Conservation (phyloP, 2,797 vertebrate genomes). For the Melanotaenia nigrans region DNA sequence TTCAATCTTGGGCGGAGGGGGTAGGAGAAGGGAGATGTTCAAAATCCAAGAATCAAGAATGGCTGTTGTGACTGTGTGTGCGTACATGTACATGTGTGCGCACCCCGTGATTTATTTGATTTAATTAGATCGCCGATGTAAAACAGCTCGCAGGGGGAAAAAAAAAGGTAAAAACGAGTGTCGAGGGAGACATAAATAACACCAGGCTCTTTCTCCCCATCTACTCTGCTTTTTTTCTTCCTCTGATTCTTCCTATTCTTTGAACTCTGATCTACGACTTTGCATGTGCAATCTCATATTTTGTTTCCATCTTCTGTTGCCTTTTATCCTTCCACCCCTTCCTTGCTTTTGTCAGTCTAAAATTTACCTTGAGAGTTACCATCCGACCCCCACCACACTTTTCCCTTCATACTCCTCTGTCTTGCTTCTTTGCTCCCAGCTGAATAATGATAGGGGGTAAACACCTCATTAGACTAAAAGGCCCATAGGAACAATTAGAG, state of each 20-base stretch:
- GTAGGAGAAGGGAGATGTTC: slow-evolving; percentile 72
- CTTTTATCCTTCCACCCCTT: slow-evolving; percentile 7
- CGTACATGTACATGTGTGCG: slow-evolving; percentile 56
- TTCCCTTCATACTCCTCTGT: background rate
- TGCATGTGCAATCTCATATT: slow-evolving; percentile 35
- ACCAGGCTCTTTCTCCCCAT: slow-evolving; percentile 36
- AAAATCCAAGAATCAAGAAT: slow-evolving; percentile 79
- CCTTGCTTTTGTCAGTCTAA: slow-evolving; percentile 25
- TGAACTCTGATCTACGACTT: slow-evolving; percentile 40
- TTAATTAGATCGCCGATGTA: slow-evolving; percentile 96
- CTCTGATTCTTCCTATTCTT: slow-evolving; percentile 44
- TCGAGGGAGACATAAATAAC: slow-evolving; percentile 91
- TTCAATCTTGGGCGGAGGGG: slow-evolving; percentile 73
- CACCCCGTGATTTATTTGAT: slow-evolving; percentile 86
- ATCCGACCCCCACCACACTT: background rate
- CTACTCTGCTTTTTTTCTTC: slow-evolving; percentile 39
- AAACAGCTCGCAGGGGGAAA: slow-evolving; percentile 86
- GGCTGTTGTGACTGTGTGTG: slow-evolving; percentile 53
- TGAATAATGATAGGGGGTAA: slow-evolving; percentile 91
- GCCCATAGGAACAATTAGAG: slow-evolving; percentile 87
- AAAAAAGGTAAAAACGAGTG: slow-evolving; percentile 86
- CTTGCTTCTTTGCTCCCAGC: slow-evolving; percentile 66
- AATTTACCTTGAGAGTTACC: slow-evolving; percentile 30
- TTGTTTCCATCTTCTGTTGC: slow-evolving; percentile 23
- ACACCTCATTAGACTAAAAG: slow-evolving; percentile 97